Base-by-base conservation (phyloP, 30 jellyfish, hydroid and myxozoan species). In the Chrysaora quinquecirrha region DNA sequence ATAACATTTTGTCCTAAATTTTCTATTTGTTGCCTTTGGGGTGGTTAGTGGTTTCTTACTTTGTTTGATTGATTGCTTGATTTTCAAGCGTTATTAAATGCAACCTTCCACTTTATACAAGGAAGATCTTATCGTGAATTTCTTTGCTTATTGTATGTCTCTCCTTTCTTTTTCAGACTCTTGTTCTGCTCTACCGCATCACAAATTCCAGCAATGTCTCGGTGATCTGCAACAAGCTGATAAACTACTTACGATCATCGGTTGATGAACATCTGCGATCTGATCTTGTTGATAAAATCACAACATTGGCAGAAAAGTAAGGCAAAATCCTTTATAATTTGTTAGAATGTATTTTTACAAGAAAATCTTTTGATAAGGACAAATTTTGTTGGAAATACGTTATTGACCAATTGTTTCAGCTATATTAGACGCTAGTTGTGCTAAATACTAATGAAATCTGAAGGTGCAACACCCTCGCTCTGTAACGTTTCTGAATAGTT, bases 241-340 rank as follows among this genome's bases (percentile, higher is more conserved):
- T 83, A 43, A 58, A 64, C 46, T 83, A 93, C 33, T 81, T 93
- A 38, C 90, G 97, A 58, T 73, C 86, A 20, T 80, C 96, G 20
- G 91, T 83, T 2, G 98, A 93, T 52, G 93, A 76, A 28, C 84
- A 65, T 65, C 23, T 87, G 16, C 83, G 95, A 54, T 68, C 92
- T 10, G 87, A 70, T 71, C 97, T 93, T 34, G 98, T 93, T 25
- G 78, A 82, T 34, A 70, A 86, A 61, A 70, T 93, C 47, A 85
- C 98, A 25, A 75, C 90, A 18, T 60, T 93, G 28, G 98, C 98
- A 22, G 96, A 93, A 63, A 82, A 78, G 98, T 93, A 62, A 77
- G 96, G 68, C 19, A 1, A 60, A 60, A 9, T 60, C 11, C 33
- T 4, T 60, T 60, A 20, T 60, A 10, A 6, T 20, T n/a, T n/a